Percentiles rank a stretch among this genome's conserved stretches.
These are phyloP conservation scores for Meiosimyza platycephala DNA, from an alignment of 2,888 invertebrate genomes.

Conservation along the genomic window DNA sequence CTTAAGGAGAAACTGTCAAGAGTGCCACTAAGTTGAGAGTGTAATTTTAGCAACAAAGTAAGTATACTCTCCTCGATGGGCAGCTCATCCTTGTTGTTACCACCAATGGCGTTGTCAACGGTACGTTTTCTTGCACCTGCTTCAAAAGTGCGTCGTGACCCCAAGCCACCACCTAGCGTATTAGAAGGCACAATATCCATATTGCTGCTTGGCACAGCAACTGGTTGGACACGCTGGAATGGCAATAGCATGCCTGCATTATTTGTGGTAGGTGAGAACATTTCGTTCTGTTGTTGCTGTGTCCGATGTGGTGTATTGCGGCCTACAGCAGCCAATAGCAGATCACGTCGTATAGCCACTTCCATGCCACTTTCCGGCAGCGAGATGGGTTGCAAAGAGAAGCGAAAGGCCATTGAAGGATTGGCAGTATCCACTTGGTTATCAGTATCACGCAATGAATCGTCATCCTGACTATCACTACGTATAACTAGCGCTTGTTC, in stretches of 20 bases:
- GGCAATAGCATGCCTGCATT: slow-evolving; percentile 65
- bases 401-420: slow-evolving; percentile 57
- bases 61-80: slow-evolving; percentile 89
- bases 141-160: slow-evolving; percentile 55
- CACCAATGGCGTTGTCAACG: slow-evolving; percentile 65
- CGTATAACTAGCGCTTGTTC: slow-evolving; percentile 64
- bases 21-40: slow-evolving; percentile 86
- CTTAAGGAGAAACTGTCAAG: slow-evolving; percentile 82
- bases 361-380: slow-evolving; percentile 66
- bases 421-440: slow-evolving; percentile 54
- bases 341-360: slow-evolving; percentile 64
- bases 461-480: slow-evolving; percentile 61
- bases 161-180: slow-evolving; percentile 51
- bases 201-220: slow-evolving; percentile 65
- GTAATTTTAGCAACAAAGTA: slow-evolving; percentile 87
- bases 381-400: slow-evolving; percentile 62
- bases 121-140: slow-evolving; percentile 60
- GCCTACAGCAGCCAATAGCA: slow-evolving; percentile 44
- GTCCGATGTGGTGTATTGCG: slow-evolving; percentile 39
- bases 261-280: slow-evolving; percentile 62
- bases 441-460: slow-evolving; percentile 52
- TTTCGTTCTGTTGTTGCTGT: slow-evolving; percentile 57
- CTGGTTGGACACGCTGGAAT: slow-evolving; percentile 67
- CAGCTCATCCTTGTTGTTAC: slow-evolving; percentile 69
- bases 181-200: slow-evolving; percentile 69